Evolutionary conservation across 2,888 invertebrate species (phyloP).

Genomic region (Herminia tarsipennalis): DNA sequence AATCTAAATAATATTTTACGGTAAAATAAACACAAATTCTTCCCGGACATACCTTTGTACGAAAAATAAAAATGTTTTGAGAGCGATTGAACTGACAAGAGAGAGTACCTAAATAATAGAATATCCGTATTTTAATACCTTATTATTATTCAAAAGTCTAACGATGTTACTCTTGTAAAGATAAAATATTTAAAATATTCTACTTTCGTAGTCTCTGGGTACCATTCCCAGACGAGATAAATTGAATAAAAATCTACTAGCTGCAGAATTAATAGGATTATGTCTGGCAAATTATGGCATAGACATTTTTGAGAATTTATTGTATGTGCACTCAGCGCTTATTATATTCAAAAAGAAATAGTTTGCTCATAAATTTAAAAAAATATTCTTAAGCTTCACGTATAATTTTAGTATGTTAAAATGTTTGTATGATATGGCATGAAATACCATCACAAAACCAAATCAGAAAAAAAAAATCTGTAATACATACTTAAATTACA

Average conservation of each 20-base stretch:
- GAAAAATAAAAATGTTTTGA: neutral
- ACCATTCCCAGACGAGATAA: slow-evolving; percentile 25
- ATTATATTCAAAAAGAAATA: too few relatives aligned
- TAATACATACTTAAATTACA: too few relatives aligned
- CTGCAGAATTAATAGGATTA: slow-evolving; percentile 29
- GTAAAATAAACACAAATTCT: neutral
- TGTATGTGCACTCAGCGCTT: too few relatives aligned
- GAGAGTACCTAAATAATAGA: slow-evolving; percentile 14
- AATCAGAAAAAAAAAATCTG: too few relatives aligned
- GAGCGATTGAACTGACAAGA: slow-evolving; percentile 1
- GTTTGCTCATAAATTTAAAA: too few relatives aligned
- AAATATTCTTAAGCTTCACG: too few relatives aligned
- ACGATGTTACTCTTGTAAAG: slow-evolving; percentile 28
- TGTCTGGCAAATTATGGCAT: neutral
- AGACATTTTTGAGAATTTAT: neutral
- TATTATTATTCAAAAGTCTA: slow-evolving; percentile 32
- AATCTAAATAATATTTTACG: neutral
- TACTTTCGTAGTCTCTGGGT: slow-evolving; percentile 15
- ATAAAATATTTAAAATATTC: slow-evolving; percentile 26
- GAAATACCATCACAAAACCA: too few relatives aligned
- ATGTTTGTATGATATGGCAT: too few relatives aligned
- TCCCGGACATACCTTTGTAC: slow-evolving; percentile 1
- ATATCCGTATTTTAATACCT: slow-evolving; percentile 20
- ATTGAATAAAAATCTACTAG: slow-evolving; percentile 32
- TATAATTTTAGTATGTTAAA: too few relatives aligned